Percentiles rank a stretch among this genome's conserved stretches.
phyloP scores from a whole-genome alignment of 2,797 vertebrate genomes.

The Gambelia wislizenii region DNA sequence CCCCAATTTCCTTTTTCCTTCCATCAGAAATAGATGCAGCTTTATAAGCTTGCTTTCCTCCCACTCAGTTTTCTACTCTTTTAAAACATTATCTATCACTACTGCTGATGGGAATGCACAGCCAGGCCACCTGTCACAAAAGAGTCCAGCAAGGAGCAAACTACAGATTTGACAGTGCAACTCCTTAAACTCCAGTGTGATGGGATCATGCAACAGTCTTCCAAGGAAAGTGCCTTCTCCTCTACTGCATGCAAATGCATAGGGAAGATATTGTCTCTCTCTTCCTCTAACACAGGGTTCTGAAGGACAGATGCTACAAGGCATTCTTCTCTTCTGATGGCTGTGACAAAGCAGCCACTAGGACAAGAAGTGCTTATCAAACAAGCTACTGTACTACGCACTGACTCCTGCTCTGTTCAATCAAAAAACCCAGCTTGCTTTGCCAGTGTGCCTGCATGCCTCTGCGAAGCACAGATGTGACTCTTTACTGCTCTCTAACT shows the following conservation, averaged over 20 bases:
- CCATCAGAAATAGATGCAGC: neutral
- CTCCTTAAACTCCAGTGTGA: neutral
- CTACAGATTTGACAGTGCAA: neutral
- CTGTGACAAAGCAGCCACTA: neutral
- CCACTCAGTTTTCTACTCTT: neutral
- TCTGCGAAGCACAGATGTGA: neutral
- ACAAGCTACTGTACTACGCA: neutral
- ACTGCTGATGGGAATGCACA: neutral
- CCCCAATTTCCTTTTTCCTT: neutral
- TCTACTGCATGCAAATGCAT: neutral
- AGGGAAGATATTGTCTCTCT: neutral
- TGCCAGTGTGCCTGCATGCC: neutral
- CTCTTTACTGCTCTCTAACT: too few relatives aligned
- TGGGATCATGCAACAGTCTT: neutral
- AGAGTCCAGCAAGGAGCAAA: neutral
- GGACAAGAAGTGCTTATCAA: neutral
- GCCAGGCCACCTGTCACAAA: neutral
- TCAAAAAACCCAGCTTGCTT: neutral
- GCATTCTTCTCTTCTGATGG: neutral
- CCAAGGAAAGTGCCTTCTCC: neutral
- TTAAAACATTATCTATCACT: neutral
- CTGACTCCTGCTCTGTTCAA: neutral
- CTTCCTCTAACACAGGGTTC: neutral
- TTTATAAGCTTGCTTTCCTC: neutral
- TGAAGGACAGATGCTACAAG: neutral